Evolutionary conservation across 2,113 vertebrate species (phyloP), one percentile per base, ranked within the genome.

Genomic region (Megaleporinus macrocephalus): DNA sequence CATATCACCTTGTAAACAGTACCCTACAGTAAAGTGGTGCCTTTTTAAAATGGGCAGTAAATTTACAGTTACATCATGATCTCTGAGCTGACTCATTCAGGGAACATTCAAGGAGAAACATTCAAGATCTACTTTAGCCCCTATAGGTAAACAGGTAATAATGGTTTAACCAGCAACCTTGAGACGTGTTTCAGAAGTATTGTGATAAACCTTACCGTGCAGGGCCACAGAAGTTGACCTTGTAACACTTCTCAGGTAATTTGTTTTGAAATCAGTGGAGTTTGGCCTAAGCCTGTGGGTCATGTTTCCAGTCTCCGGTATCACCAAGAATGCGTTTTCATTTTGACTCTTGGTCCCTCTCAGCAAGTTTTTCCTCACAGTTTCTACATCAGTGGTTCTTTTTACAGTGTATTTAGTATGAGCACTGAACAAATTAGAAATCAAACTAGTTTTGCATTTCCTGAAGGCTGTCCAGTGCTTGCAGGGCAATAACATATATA

Each of bases 231-330:
- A 29, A 18, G 12, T 6, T 72, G 55, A 62, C 68, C 68, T 62
- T 72, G 68, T 66, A 24, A 55, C 29, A 59, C 49, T 53, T 44
- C 29, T 18, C 51, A 71, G 49, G 55, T 80, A 41, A 72, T 29
- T 57, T 41, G 30, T 41, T 14, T 51, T 30, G 30, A 53, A 55
- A 20, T 55, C 53, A 3, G 15, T 20, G 20, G 53, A 55, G 53
- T n/a, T n/a, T n/a, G n/a, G 22, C 0, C 55, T 59, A 13, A 12
- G 57, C 57, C 53, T 55, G 53, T 61, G 10, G 2, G 10, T 61
- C 16, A 61, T 26, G 26, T 24, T 26, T 22, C 53, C 53, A 22
- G 7, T 61, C 5, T 24, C 57, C 1, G n/a, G 3, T 61, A 2
- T 24, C 55, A 57, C 22, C 14, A n/a, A 55, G 6, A 20, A 57